Evolutionary conservation across 2,888 invertebrate species (phyloP).

Genomic region (Drosophila merina): DNA sequence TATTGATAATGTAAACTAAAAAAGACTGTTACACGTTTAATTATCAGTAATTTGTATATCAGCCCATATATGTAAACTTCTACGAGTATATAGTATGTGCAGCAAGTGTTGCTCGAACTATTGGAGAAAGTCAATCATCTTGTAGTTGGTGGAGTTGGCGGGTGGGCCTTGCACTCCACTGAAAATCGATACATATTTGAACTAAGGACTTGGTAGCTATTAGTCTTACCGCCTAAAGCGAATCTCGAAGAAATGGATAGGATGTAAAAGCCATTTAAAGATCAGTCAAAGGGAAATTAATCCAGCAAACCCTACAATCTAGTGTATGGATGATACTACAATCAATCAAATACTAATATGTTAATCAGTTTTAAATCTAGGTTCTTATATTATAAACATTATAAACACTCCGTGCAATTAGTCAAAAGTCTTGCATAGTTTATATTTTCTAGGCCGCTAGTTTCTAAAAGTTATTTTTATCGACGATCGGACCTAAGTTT

Average conservation of each 20-base stretch:
- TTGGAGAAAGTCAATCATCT: slow-evolving; percentile 69
- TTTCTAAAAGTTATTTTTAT: slow-evolving; percentile 47
- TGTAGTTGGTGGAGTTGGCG: slow-evolving; percentile 58
- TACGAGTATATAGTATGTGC: slow-evolving; percentile 12
- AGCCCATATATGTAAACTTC: slow-evolving; percentile 29
- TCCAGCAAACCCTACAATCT: slow-evolving; percentile 23
- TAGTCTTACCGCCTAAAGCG: slow-evolving; percentile 64
- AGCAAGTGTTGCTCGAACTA: slow-evolving; percentile 69
- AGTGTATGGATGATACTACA: slow-evolving; percentile 51
- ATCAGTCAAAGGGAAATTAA: slow-evolving; percentile 17
- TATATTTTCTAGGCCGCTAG: slow-evolving; percentile 61
- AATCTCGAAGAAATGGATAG: slow-evolving; percentile 51
- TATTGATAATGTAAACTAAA: slow-evolving; percentile 81
- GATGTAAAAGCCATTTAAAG: slow-evolving; percentile 47
- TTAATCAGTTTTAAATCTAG: slow-evolving; percentile 68
- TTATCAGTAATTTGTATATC: slow-evolving; percentile 65
- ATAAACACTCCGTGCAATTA: slow-evolving; percentile 70
- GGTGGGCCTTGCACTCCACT: slow-evolving; percentile 27
- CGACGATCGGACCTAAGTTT: slow-evolving; percentile 24
- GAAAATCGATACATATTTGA: slow-evolving; percentile 74
- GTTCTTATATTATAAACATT: slow-evolving; percentile 37
- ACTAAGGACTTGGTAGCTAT: slow-evolving; percentile 76
- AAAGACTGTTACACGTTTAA: slow-evolving; percentile 83
- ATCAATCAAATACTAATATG: slow-evolving; percentile 68
- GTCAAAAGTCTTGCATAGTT: slow-evolving; percentile 72